Percentiles rank a stretch among this genome's conserved stretches.
Evolutionary conservation across 1,140 invertebrate species (phyloP).

Genomic region (Watersipora subatra): DNA sequence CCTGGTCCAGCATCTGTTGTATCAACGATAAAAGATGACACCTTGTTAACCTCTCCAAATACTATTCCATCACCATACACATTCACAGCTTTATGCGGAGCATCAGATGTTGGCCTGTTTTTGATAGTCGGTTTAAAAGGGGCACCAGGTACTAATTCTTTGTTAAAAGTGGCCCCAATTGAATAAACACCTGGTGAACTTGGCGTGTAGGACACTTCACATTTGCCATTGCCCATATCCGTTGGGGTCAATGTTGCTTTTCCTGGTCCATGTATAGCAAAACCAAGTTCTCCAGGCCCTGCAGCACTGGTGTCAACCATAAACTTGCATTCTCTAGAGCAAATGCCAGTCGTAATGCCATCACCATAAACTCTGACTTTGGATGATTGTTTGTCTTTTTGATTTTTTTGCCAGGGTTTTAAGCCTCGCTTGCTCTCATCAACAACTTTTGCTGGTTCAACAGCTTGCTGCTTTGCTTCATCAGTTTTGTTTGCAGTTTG

Average conservation of each 20-base stretch:
- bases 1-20: not conserved
- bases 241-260: not conserved
- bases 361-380: not conserved
- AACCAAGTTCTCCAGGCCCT: not conserved
- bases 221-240: not conserved
- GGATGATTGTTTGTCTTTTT: not conserved
- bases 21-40: not conserved
- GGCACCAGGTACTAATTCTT: not conserved
- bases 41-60: not conserved
- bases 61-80: not conserved
- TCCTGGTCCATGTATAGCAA: not conserved
- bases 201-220: not conserved
- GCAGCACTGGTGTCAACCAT: not conserved
- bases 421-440: not conserved
- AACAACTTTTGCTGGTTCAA: not conserved
- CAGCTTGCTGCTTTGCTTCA: not conserved
- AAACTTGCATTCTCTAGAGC: not conserved
- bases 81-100: not conserved
- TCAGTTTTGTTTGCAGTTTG: not conserved
- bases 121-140: not conserved
- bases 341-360: not conserved
- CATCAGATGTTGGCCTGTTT: not conserved
- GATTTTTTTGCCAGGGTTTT: too few relatives aligned
- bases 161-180: not conserved
- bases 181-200: not conserved